These are phyloP conservation scores for Ctenicera cuprea DNA, from an alignment of 2,888 invertebrate genomes.

Conservation along the genomic window DNA sequence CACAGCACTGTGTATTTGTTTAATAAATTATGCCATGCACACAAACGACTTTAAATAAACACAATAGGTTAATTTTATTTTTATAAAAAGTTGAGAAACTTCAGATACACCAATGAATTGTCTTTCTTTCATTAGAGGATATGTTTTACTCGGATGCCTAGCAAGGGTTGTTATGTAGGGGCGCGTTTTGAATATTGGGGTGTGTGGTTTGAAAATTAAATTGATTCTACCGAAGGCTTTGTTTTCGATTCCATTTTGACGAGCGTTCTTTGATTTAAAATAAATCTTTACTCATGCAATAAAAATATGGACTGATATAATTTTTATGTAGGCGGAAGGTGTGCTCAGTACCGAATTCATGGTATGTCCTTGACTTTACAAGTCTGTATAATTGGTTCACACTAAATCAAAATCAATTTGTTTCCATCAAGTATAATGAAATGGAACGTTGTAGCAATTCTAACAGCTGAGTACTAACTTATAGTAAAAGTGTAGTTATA, in stretches of 20 bases:
- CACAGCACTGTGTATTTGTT: neutral
- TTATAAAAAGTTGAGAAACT: neutral
- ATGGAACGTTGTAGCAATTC: neutral
- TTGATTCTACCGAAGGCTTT: slow-evolving; percentile 7
- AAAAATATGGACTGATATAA: slow-evolving; percentile 27
- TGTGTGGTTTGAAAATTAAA: slow-evolving; percentile 12
- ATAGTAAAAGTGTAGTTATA: neutral
- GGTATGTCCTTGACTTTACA: slow-evolving; percentile 12
- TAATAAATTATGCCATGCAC: slow-evolving; percentile 5
- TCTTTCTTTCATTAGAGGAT: neutral
- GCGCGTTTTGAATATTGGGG: neutral
- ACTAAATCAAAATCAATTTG: slow-evolving; percentile 10
- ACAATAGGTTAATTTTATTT: neutral
- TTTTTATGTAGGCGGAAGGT: slow-evolving; percentile 15
- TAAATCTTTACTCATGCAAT: slow-evolving; percentile 6
- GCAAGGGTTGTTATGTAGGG: slow-evolving; percentile 3
- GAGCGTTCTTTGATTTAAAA: neutral
- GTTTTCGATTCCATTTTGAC: slow-evolving; percentile 2
- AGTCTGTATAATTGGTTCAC: slow-evolving; percentile 20
- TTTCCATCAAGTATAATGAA: neutral
- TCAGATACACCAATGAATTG: neutral
- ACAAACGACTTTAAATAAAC: neutral
- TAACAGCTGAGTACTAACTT: neutral
- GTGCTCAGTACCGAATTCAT: slow-evolving; percentile 2
- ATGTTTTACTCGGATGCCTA: neutral